These are phyloP conservation scores for Acrobasis repandana DNA, from an alignment of 2,888 invertebrate species.

Conservation along the genomic window DNA sequence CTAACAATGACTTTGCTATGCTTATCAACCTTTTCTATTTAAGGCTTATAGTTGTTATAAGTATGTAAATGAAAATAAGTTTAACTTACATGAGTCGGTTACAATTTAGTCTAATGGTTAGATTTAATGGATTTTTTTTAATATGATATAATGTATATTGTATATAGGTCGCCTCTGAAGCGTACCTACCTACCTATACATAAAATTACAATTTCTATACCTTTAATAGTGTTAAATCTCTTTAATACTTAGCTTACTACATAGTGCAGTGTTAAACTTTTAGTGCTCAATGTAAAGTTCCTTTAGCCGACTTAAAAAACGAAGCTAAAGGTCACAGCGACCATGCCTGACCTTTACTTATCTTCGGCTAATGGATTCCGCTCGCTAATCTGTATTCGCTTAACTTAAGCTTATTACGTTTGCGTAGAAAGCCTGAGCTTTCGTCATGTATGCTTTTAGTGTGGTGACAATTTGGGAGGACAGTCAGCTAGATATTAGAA, in stretches of 20 bases:
- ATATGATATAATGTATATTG: too few relatives aligned
- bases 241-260: neutral
- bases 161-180: too few relatives aligned
- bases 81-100: too few relatives aligned
- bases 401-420: conserved; percentile 19
- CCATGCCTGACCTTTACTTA: conserved; percentile 27
- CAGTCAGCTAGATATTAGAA: conserved; percentile 17
- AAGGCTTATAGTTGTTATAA: too few relatives aligned
- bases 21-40: too few relatives aligned
- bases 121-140: too few relatives aligned
- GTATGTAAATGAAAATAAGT: too few relatives aligned
- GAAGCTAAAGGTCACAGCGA: conserved; percentile 5
- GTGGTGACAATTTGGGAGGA: neutral
- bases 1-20: too few relatives aligned
- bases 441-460: conserved; percentile 5
- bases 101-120: too few relatives aligned
- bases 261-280: neutral
- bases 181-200: too few relatives aligned
- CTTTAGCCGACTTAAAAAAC: neutral
- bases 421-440: conserved; percentile 12
- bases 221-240: too few relatives aligned
- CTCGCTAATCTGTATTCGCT: conserved; percentile 25
- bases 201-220: too few relatives aligned
- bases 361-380: conserved; percentile 28
- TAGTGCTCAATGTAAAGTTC: neutral